Evolutionary conservation across 2,113 vertebrate genomes (phyloP).

Genomic region (Chlorodrepanis virens): DNA sequence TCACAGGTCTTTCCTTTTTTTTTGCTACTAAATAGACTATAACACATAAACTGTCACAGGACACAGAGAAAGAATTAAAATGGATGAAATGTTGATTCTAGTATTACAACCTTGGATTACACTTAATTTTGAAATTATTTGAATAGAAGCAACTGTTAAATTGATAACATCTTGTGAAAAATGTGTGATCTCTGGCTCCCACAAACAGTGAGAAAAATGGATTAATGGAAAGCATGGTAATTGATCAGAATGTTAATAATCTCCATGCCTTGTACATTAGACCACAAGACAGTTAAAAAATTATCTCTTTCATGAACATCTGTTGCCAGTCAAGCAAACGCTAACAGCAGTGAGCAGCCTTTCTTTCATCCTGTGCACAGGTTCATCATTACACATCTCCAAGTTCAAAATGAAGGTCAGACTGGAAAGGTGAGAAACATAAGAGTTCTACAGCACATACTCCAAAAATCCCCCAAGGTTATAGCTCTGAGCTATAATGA

Average conservation of each 20-base stretch:
- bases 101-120: background rate
- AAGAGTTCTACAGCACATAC: background rate
- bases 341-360: constrained; percentile 7
- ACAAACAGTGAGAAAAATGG: constrained; percentile 10
- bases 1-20: background rate
- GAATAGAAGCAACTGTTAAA: background rate
- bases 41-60: background rate
- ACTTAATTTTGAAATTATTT: background rate
- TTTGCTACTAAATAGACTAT: background rate
- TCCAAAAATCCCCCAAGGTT: background rate
- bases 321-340: constrained; percentile 34
- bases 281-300: background rate
- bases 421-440: background rate
- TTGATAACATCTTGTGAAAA: background rate
- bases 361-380: constrained; percentile 21
- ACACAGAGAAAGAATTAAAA: background rate
- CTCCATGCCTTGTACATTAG: background rate
- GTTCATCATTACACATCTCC: background rate
- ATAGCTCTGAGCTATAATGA: background rate
- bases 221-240: background rate
- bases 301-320: constrained; percentile 25
- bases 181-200: background rate
- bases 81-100: background rate
- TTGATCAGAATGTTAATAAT: constrained; percentile 33
- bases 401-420: constrained; percentile 40